Base-by-base conservation (phyloP, 2,113 vertebrate genomes). In the Aspiorhynchus laticeps region DNA sequence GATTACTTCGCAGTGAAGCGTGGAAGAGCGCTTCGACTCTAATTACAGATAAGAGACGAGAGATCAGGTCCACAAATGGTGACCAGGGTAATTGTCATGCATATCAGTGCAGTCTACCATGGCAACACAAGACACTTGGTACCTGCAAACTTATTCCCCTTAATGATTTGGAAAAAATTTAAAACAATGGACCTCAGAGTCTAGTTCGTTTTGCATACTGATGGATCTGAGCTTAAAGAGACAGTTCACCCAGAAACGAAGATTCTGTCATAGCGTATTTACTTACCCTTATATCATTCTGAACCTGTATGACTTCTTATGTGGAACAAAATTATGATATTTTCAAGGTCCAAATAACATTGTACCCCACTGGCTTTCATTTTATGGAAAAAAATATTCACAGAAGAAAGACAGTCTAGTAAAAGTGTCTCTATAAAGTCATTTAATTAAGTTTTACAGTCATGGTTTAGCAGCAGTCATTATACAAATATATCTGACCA, bases 11-110 rank as follows among this genome's bases (percentile, higher is more conserved):
- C 85, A 80, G 81, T 46, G n/a, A 46, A 73, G 81, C 86, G 36
- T 71, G 59, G 76, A 85, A 59, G 69, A 80, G 24, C 65, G 14
- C 36, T 71, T 82, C 67, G n/a, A 76, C 76, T 51, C 28, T 86
- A 84, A 87, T 90, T 88, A 83, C 81, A 86, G 71, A 85, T 78
- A 80, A 81, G 75, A 80, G 41, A 80, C 7, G 24, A 46, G 63
- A 33, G 76, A 53, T 73, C 75, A 74, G 67, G 79, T 33, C 53
- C 43, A 51, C 15, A 53, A 19, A 43, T 59, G 36, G 83, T 65
- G 80, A 78, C 46, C 46, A 53, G 17, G 36, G 51, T 78, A 63
- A 87, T 77, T 78, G 81, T 78, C 73, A 77, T 79, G 75, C 86
- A 76, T 21, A 43, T 36, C 53, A 17, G 41, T 56, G n/a, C 85